phyloP scores from a whole-genome alignment of 2,797 vertebrate species.

The Momotus momota region DNA sequence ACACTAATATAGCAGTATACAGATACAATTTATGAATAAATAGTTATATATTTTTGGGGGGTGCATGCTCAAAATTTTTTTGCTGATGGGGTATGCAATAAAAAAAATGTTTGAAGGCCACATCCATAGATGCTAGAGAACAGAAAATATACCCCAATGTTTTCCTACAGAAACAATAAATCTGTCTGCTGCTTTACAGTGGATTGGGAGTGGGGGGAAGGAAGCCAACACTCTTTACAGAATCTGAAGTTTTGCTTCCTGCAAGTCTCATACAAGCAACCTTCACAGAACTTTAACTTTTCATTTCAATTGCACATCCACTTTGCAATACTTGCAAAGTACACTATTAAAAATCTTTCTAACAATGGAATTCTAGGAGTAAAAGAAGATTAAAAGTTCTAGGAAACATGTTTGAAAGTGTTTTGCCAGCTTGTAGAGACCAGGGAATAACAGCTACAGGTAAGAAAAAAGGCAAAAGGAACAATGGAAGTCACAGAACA shows the following conservation, averaged over 20 bases:
- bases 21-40: background rate
- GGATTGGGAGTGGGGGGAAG: accelerated
- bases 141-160: background rate
- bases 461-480: background rate
- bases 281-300: background rate
- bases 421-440: background rate
- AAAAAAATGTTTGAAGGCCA: background rate
- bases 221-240: background rate
- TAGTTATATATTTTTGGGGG: background rate
- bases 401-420: background rate
- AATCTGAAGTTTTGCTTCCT: background rate
- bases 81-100: background rate
- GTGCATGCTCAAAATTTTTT: background rate
- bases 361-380: background rate
- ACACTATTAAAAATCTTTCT: background rate
- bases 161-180: background rate
- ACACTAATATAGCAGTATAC: background rate
- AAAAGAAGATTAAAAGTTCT: background rate
- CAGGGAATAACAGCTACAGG: background rate
- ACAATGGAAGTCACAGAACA: background rate
- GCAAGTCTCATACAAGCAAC: background rate
- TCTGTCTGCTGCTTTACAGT: background rate
- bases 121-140: background rate
- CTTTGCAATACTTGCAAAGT: background rate
- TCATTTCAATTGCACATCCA: background rate